Evolutionary conservation across 2,888 invertebrate genomes (phyloP).

Genomic region (Xestia sexstrigata): DNA sequence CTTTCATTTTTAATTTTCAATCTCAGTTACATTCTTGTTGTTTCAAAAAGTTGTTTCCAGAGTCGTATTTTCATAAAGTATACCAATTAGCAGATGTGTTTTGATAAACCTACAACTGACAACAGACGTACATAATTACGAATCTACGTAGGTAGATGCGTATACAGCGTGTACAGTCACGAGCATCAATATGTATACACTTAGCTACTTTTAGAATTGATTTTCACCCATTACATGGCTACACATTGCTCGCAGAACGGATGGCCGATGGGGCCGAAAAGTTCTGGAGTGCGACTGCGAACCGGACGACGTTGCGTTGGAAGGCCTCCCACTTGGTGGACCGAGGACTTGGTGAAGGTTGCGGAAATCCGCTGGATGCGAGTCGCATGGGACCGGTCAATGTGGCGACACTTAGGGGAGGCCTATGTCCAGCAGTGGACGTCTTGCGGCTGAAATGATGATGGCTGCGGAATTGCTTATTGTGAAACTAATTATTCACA

Average conservation of each 20-base stretch:
- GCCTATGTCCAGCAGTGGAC: too few species aligned
- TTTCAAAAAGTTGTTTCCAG: constrained; percentile 8
- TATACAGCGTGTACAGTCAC: not conserved
- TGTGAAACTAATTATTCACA: too few species aligned
- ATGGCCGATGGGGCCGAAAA: too few species aligned
- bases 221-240: not conserved
- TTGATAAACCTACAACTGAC: constrained; percentile 1
- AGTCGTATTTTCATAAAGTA: constrained; percentile 28
- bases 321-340: too few species aligned
- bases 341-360: too few species aligned
- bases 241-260: too few species aligned
- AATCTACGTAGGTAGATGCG: not conserved
- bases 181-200: not conserved
- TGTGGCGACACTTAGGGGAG: too few species aligned
- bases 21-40: constrained; percentile 10
- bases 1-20: not conserved
- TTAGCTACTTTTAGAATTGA: not conserved
- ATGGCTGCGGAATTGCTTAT: not conserved
- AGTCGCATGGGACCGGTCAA: too few species aligned
- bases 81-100: constrained; percentile 30
- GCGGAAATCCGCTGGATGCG: too few species aligned
- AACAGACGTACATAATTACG: not conserved
- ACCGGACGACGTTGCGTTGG: too few species aligned
- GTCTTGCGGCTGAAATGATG: too few species aligned
- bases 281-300: too few species aligned